Evolutionary conservation across 2,797 vertebrate species (phyloP), one percentile per base, ranked within the genome.

Genomic region (Lithobates pipiens): DNA sequence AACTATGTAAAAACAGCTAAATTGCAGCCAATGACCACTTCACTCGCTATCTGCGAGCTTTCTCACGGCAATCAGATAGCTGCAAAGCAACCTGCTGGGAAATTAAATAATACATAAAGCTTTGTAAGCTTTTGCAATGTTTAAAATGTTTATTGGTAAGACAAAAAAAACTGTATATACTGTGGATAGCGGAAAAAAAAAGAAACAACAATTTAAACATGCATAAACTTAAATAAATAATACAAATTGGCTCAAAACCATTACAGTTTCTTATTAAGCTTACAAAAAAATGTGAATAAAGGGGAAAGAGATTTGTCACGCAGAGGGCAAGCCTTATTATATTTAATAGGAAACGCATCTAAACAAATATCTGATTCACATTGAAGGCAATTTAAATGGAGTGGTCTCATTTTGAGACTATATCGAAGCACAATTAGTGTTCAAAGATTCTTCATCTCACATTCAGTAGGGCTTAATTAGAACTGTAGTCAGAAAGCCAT

Each of bases 381-480:
- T 11, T 42, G 57, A 80, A 75, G 78, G 44, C 71, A 80, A 80
- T 80, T 79, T 74, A 79, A 73, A 67, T 73, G 27, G 36, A 63
- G 27, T 74, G 54, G 27, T 65, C 77, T 54, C 5, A 13, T 65
- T 77, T 63, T 68, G n/a, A 32, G 50, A 72, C 71, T 76, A 39
- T 75, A 21, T 42, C 34, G 32, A 75, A 65, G 70, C 71, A 36
- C 70, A 85, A 75, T 68, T 46, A 65, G 21, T 21, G 13, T 27
- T 11, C 9, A 36, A 85, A 80, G 23, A 80, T 80, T 68, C 63
- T 2, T 75, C 29, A 25, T 39, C 74, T 80, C 29, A 11, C 57
- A 39, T 79, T 80, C 84, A 80, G 71, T 54, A 27, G 83, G 83
- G 70, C 76, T 79, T 85, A 85, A 85, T 85, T 85, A 85, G 10